Conservation (phyloP, 2,797 vertebrate species). For the Triplophysa bombifrons region DNA sequence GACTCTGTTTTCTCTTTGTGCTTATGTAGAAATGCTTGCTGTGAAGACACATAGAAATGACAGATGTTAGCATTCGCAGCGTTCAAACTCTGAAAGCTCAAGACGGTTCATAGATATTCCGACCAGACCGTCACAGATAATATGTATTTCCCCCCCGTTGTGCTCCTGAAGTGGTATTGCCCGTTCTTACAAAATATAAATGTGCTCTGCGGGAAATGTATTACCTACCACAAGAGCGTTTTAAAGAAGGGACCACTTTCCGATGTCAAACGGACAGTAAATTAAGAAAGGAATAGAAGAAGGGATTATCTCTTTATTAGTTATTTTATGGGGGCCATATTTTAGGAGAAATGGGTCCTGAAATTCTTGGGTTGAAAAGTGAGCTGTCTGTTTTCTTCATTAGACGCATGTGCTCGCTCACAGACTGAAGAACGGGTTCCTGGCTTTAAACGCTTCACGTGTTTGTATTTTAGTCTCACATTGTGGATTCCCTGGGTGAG, state of each 20-base stretch:
- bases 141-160: constrained; percentile 3
- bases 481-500: constrained; percentile 75
- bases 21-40: constrained; percentile 2
- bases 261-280: constrained; percentile 58
- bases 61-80: constrained; percentile 17
- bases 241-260: constrained; percentile 55
- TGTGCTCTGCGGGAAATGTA: constrained; percentile 46
- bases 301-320: constrained; percentile 75
- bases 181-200: constrained; percentile 52
- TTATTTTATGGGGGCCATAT: constrained; percentile 70
- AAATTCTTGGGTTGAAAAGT: constrained; percentile 49
- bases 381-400: constrained; percentile 57
- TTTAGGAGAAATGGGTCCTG: constrained; percentile 66
- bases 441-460: constrained; percentile 78
- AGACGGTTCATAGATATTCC: too few relatives aligned
- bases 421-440: constrained; percentile 72
- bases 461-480: constrained; percentile 83
- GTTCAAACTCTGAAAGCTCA: not conserved
- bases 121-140: constrained; percentile 34
- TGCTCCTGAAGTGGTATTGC: constrained; percentile 30
- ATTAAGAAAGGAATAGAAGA: constrained; percentile 61
- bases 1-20: not conserved
- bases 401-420: constrained; percentile 56
- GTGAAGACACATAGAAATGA: not conserved
- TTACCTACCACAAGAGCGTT: constrained; percentile 46